Evolutionary conservation across 2,888 invertebrate species (phyloP), one percentile per base, ranked within the genome.

Genomic region (Eupithecia inturbata): DNA sequence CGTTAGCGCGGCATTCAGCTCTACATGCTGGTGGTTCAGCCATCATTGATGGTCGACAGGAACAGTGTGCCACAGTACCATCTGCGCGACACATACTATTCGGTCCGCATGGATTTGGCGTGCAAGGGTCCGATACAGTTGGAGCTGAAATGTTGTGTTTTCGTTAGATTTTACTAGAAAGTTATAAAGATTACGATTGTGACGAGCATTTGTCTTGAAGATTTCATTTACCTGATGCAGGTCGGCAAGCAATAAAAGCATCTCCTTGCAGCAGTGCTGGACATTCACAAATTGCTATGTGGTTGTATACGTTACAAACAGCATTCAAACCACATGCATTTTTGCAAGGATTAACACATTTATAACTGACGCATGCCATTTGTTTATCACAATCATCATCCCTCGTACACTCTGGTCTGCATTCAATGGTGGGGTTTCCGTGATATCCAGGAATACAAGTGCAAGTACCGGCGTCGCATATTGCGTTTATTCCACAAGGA

Each of bases 261-360:
- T 98, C 97, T 74, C 98, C 98, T 57, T 96, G 96, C 80, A 96
- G 96, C 66, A 96, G 96, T 19, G 95, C 88, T 22, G 96, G 95
- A 87, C 97, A 98, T 76, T 96, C 96, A 87, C 98, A 98, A 77
- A 96, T 96, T 3, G 97, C 97, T 57, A 96, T 95, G 84, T 97
- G 97, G 86, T 97, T 97, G 79, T 96, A 95, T 2, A 97, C 97
- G 76, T 96, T 95, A 85, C 97, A 98, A 78, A 96, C 92, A 57
- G 97, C 96, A 85, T 96, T 96, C 9, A 92, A 77, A 7, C 97
- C 97, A 84, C 97, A 97, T 10, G 96, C 95, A 66, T 96, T 96
- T 28, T 95, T 95, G 84, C 97, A 97, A 22, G 97, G 97, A 89
- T 97, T 96, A 63, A 95, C 91, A 88, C 97, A 97, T 90, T 97